Base-by-base conservation (phyloP, 1,140 invertebrate species). In the Drosophila suzukii region DNA sequence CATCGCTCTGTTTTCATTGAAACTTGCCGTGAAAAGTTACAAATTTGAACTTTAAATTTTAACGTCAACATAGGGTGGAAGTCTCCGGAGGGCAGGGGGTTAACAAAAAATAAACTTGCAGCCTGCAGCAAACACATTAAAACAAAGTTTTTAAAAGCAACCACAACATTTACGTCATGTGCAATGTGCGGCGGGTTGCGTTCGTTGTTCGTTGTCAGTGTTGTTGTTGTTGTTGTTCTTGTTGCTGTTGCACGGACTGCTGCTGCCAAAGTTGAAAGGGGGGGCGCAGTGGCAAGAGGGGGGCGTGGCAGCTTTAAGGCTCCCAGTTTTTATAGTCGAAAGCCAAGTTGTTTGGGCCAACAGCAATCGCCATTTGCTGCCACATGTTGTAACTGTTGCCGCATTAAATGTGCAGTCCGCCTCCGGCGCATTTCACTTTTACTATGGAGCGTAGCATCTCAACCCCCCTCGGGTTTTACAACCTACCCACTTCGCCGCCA, bases 321-420 rank as follows among this genome's bases (percentile, higher is more conserved):
- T 46, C 67, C 44, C 63, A 73, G 67, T 81, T 86, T 89, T 88
- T 89, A 88, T 89, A 88, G 84, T 83, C 76, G 77, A 83, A 89
- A 88, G 83, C 76, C 83, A 88, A 89, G 84, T 83, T 89, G 83
- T 73, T 85, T 85, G 72, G 84, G 67, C 44, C 78, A 74, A 55
- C 55, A 79, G 62, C 44, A 70, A 67, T 63, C 61, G 66, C 78
- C 83, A 83, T 82, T 86, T 86, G 83, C 81, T 86, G 83, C 83
- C 83, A 83, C 83, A 88, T 88, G 83, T 79, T 86, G 83, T 88
- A 83, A 86, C 84, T 86, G 83, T 76, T 86, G 83, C 79, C 83
- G 79, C 84, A 86, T 86, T 86, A 83, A 86, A 88, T 88, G 83
- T 73, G 75, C 71, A 80, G 59, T 71, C 53, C 44, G 74, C 53